Evolutionary conservation across 2,113 vertebrate genomes (phyloP).

Genomic region (Aspiorhynchus laticeps): DNA sequence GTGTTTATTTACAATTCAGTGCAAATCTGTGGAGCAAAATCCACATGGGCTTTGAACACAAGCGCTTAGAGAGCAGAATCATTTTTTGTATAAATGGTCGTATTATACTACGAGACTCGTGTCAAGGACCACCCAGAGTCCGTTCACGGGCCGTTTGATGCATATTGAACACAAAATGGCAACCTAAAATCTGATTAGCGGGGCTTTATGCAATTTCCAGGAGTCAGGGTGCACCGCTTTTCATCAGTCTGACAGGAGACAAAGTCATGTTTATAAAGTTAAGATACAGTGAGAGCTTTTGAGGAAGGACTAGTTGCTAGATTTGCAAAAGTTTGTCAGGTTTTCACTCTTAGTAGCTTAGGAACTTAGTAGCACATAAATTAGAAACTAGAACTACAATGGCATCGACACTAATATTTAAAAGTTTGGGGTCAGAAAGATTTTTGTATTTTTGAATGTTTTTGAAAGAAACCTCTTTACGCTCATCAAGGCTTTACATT

Average conservation of each 20-base stretch:
- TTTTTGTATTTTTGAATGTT: no score
- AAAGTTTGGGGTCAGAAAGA: background rate
- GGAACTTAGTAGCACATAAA: background rate
- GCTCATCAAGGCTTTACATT: no score
- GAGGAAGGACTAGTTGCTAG: background rate
- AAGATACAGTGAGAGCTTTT: background rate
- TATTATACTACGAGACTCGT: background rate
- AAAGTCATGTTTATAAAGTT: background rate
- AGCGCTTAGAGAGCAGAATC: background rate
- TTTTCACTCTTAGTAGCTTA: background rate
- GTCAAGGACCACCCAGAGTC: background rate
- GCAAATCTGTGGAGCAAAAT: background rate
- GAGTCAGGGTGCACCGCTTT: background rate
- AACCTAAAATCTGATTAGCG: background rate
- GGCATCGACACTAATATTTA: background rate
- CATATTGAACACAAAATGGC: background rate
- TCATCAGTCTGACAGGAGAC: background rate
- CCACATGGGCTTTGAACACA: background rate
- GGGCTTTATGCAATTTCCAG: background rate
- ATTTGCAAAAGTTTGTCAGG: background rate
- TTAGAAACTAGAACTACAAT: background rate
- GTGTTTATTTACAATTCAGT: background rate
- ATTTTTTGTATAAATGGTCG: background rate
- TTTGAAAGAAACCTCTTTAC: no score
- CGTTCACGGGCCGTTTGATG: background rate